Evolutionary conservation across 2,113 vertebrate species (phyloP).

Genomic region (Gasterosteus nipponicus): DNA sequence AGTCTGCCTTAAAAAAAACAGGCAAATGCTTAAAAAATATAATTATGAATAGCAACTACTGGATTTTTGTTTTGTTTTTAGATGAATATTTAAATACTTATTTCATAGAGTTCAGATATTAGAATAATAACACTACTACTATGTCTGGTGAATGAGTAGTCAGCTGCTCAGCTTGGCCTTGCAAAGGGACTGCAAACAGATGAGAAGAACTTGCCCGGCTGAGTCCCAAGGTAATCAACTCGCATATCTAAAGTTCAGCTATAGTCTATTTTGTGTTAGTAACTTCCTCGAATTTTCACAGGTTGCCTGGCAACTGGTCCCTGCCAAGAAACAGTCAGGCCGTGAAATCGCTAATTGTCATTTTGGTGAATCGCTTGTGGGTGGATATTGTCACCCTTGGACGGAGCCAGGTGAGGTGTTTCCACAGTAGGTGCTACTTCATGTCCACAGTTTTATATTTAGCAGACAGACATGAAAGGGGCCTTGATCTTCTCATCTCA

Average conservation of each 20-base stretch:
- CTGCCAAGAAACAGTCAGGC: not conserved
- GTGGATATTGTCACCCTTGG: not conserved
- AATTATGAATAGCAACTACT: constrained; percentile 2
- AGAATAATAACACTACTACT: not conserved
- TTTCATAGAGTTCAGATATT: not conserved
- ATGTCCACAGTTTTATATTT: not conserved
- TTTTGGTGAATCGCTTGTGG: not conserved
- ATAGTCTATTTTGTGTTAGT: not conserved
- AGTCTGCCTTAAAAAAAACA: constrained; percentile 11
- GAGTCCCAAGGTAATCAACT: not conserved
- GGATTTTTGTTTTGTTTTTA: not conserved
- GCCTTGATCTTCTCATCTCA: not conserved
- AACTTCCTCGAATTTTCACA: not conserved
- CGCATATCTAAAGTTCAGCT: not conserved
- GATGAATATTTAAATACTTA: not conserved
- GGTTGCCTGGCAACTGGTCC: constrained; percentile 4
- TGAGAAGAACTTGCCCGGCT: not conserved
- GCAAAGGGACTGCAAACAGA: not conserved
- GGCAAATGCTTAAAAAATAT: constrained; percentile 16
- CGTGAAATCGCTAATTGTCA: not conserved
- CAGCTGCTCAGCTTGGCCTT: not conserved
- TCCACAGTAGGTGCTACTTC: not conserved
- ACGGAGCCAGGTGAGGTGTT: not conserved
- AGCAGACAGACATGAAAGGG: not conserved
- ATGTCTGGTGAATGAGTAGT: no score